These are phyloP conservation scores for Sylvia borin DNA, from an alignment of 2,797 vertebrate species.

Conservation along the genomic window DNA sequence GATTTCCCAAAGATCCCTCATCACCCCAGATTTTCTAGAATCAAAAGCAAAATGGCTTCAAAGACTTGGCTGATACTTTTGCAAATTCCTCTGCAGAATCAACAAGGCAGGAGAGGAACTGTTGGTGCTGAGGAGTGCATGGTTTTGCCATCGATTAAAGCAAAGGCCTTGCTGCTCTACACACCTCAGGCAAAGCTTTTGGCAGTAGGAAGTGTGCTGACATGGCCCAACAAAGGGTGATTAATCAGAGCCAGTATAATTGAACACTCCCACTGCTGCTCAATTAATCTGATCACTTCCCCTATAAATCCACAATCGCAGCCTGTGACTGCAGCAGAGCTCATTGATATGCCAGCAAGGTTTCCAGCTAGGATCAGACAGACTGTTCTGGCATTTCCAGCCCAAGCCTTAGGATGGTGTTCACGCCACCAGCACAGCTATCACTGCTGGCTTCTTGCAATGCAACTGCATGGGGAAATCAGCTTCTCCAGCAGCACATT, in stretches of 20 bases:
- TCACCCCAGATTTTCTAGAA: background rate
- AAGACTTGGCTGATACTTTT: background rate
- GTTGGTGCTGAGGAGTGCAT: background rate
- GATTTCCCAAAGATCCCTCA: background rate
- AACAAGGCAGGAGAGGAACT: background rate
- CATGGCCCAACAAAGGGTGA: background rate
- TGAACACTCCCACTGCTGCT: conserved; percentile 18
- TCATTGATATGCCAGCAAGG: conserved; percentile 40
- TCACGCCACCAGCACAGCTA: background rate
- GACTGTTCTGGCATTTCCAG: background rate
- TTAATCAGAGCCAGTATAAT: conserved; percentile 1
- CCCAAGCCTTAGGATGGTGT: background rate
- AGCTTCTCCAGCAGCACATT: background rate
- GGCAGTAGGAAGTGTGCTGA: background rate
- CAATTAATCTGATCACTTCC: background rate
- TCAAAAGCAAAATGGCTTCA: background rate
- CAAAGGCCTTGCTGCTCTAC: background rate
- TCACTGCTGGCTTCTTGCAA: background rate
- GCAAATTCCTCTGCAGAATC: background rate
- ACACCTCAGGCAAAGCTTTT: background rate
- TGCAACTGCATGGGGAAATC: background rate
- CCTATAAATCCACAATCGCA: background rate
- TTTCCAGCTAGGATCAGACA: background rate
- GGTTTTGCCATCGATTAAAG: background rate
- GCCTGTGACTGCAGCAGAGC: background rate